A percentile compares a stretch with the other conserved stretches of the same genome.
Evolutionary conservation across 2,888 invertebrate genomes (phyloP).

Genomic region (Euproctis similis): DNA sequence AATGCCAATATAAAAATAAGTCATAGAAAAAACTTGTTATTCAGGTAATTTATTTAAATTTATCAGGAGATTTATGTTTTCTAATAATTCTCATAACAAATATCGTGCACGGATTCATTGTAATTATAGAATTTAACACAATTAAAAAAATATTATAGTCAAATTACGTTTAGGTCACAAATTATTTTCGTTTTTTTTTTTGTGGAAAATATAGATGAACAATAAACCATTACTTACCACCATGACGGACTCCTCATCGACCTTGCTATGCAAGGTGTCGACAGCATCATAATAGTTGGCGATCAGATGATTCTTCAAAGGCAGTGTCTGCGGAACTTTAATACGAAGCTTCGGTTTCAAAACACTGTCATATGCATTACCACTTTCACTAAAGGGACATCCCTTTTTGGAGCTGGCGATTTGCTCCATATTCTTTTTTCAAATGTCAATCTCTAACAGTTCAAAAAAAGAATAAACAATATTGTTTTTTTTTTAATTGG

Average conservation of each 20-base stretch:
- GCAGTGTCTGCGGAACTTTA: conserved; percentile 57
- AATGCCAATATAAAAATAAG: too few relatives aligned
- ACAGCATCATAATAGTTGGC: conserved; percentile 32
- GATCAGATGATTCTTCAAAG: conserved; percentile 46
- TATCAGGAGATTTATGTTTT: too few relatives aligned
- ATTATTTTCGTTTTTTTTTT: too few relatives aligned
- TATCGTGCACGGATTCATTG: too few relatives aligned
- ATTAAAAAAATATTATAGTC: too few relatives aligned
- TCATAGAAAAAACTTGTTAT: too few relatives aligned
- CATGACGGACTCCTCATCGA: conserved; percentile 39
- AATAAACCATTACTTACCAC: conserved; percentile 55
- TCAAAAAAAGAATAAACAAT: neutral
- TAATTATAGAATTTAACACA: too few relatives aligned
- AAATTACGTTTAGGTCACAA: too few relatives aligned
- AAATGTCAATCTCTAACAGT: neutral
- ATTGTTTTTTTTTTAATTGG: conserved; percentile 1
- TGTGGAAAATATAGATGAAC: too few relatives aligned
- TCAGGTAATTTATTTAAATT: too few relatives aligned
- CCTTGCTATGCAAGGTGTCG: conserved; percentile 49
- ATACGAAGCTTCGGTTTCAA: conserved; percentile 50
- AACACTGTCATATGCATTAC: conserved; percentile 29
- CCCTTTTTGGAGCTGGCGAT: conserved; percentile 34
- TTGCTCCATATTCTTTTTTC: conserved; percentile 41
- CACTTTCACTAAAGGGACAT: conserved; percentile 51
- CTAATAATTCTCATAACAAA: too few relatives aligned